A percentile compares a stretch with the other conserved stretches of the same genome.
Evolutionary conservation across 1,140 invertebrate genomes (phyloP).

Genomic region (Cataglyphis hispanica): DNA sequence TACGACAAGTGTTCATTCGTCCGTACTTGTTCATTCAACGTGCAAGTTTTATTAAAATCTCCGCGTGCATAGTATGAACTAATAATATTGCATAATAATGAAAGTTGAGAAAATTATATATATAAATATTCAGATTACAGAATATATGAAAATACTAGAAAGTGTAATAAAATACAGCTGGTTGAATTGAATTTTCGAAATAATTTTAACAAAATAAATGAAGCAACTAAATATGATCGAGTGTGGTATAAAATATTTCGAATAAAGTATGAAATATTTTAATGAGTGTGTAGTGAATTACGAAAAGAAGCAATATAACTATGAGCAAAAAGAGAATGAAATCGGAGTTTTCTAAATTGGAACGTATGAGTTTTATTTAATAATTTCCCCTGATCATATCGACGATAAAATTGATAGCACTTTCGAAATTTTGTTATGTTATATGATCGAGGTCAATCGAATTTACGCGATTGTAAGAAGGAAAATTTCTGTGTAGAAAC

Average conservation of each 20-base stretch:
- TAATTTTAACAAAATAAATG: constrained; percentile 7
- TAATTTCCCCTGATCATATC: not conserved
- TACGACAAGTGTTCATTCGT: constrained; percentile 18
- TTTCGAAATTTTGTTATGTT: constrained; percentile 33
- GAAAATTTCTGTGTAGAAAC: constrained; percentile 21
- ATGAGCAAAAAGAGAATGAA: not conserved
- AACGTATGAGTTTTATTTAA: constrained; percentile 32
- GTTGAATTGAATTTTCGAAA: constrained; percentile 29
- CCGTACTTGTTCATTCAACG: not conserved
- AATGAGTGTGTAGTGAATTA: not conserved
- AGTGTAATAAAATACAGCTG: constrained; percentile 24
- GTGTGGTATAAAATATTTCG: constrained; percentile 8
- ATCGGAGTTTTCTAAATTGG: not conserved
- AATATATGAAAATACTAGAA: constrained; percentile 22
- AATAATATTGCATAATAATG: constrained; percentile 26
- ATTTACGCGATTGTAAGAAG: constrained; percentile 58
- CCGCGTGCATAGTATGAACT: not conserved
- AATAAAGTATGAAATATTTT: constrained; percentile 32
- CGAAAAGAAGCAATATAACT: not conserved
- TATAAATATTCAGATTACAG: constrained; percentile 26
- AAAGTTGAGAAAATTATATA: constrained; percentile 22
- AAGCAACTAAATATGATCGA: constrained; percentile 25
- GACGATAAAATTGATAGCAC: constrained; percentile 28
- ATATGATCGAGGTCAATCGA: constrained; percentile 33
- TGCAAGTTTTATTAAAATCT: constrained; percentile 51